A percentile compares a stretch with the other conserved stretches of the same genome.
Evolutionary conservation across 2,113 vertebrate genomes (phyloP).

Genomic region (Istiophorus platypterus): DNA sequence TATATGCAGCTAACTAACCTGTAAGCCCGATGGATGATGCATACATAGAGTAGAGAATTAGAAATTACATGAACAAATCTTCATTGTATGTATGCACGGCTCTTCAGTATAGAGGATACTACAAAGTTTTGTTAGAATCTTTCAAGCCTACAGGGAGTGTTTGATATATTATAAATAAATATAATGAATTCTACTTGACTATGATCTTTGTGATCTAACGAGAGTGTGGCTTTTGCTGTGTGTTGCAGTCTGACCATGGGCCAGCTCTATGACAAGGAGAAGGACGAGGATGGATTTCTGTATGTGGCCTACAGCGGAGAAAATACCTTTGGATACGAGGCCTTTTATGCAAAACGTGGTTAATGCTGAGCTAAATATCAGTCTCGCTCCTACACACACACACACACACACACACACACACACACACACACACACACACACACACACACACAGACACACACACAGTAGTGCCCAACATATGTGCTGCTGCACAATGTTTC

Average conservation of each 20-base stretch:
- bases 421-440: constrained; percentile 14
- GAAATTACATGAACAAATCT: too few relatives aligned
- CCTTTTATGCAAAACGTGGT: constrained; percentile 68
- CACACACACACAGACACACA: constrained; percentile 4
- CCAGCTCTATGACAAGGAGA: constrained; percentile 98
- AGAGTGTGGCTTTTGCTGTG: constrained; percentile 25
- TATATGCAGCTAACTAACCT: too few relatives aligned
- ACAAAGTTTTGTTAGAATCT: too few relatives aligned
- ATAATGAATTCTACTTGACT: neutral
- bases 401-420: constrained; percentile 17
- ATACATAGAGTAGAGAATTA: too few relatives aligned
- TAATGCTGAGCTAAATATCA: constrained; percentile 36
- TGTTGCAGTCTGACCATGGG: constrained; percentile 95
- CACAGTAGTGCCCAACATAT: constrained; percentile 11
- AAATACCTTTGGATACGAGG: constrained; percentile 93
- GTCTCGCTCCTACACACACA: neutral
- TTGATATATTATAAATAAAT: neutral
- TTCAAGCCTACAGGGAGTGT: too few relatives aligned
- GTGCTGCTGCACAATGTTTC: constrained; percentile 34
- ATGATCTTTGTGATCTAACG: constrained; percentile 17
- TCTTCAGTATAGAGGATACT: too few relatives aligned
- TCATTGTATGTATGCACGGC: too few relatives aligned
- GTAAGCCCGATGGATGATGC: too few relatives aligned
- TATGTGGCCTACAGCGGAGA: constrained; percentile 99
- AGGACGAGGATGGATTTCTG: constrained; percentile 97